A percentile compares a stretch with the other conserved stretches of the same genome.
phyloP scores from a whole-genome alignment of 2,797 vertebrate genomes.

The Notoglanidium macrostoma region DNA sequence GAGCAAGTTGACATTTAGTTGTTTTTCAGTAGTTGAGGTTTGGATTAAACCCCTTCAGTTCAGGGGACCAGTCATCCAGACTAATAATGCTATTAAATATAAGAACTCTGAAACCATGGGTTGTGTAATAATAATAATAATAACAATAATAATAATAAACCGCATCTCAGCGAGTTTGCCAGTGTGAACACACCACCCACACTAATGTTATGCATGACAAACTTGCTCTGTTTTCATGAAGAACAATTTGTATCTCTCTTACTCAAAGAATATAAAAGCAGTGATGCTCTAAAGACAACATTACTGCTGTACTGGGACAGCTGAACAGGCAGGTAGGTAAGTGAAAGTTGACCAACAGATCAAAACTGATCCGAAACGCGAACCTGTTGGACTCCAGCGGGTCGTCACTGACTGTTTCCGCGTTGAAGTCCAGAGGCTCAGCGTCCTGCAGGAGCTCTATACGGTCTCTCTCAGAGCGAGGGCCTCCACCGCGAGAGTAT shows the following conservation, averaged over 20 bases:
- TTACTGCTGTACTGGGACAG: background rate
- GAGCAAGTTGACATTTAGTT: background rate
- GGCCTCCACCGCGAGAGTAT: slow-evolving; percentile 79
- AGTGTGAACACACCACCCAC: background rate
- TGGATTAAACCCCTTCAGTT: background rate
- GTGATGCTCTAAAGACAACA: background rate
- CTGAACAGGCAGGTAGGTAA: background rate
- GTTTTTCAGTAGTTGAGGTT: background rate
- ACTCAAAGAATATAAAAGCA: background rate
- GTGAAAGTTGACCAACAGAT: background rate
- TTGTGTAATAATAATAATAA: background rate
- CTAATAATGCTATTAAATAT: background rate
- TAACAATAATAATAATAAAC: too few species aligned
- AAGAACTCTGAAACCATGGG: background rate
- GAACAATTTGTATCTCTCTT: background rate
- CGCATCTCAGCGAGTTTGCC: too few species aligned
- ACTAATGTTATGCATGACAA: background rate
- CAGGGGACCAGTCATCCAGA: background rate
- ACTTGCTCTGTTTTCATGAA: background rate
- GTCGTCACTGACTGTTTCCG: slow-evolving; percentile 84
- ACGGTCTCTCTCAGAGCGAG: slow-evolving; percentile 83
- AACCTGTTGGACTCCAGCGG: slow-evolving; percentile 77
- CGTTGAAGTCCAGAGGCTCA: slow-evolving; percentile 92
- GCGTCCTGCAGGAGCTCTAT: slow-evolving; percentile 93
- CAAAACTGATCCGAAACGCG: background rate